A percentile compares a stretch with the other conserved stretches of the same genome.
These are phyloP conservation scores for Latheticus oryzae DNA, from an alignment of 2,888 invertebrate genomes.

Conservation along the genomic window DNA sequence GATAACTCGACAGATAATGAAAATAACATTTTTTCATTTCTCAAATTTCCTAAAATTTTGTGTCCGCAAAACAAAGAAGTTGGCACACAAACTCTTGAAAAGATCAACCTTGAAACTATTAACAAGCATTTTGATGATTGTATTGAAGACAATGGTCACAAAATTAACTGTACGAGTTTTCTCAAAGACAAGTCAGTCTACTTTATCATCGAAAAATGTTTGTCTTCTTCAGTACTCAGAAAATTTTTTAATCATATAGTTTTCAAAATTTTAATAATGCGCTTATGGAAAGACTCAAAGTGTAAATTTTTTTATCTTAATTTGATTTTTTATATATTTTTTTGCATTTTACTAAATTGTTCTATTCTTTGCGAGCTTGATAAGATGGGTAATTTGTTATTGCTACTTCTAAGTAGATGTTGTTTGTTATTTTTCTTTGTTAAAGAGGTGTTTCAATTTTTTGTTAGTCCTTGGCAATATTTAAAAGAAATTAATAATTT, in stretches of 20 bases:
- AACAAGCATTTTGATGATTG: conserved; percentile 50
- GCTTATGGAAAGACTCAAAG: conserved; percentile 8
- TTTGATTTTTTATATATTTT: conserved; percentile 2
- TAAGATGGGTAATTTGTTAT: not conserved
- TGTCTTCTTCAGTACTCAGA: not conserved
- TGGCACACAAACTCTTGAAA: conserved; percentile 42
- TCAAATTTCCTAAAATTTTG: conserved; percentile 49
- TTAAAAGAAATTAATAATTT: conserved; percentile 46
- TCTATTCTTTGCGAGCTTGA: not conserved
- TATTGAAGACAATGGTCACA: conserved; percentile 27
- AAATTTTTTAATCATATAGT: conserved; percentile 12
- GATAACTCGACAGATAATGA: not conserved
- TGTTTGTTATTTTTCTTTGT: conserved; percentile 10
- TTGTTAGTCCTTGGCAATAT: conserved; percentile 44
- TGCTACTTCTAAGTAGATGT: not conserved
- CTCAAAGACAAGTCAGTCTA: conserved; percentile 20
- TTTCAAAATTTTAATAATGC: conserved; percentile 15
- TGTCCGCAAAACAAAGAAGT: too few relatives aligned
- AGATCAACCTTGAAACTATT: conserved; percentile 43
- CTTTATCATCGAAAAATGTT: not conserved
- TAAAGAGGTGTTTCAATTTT: conserved; percentile 47
- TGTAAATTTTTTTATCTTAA: conserved; percentile 6
- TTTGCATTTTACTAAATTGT: conserved; percentile 3
- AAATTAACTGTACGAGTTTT: conserved; percentile 41
- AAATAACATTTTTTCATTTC: conserved; percentile 46